These are phyloP conservation scores for Diceros bicornis DNA, from an alignment of 2,797 vertebrate genomes.

Conservation along the genomic window DNA sequence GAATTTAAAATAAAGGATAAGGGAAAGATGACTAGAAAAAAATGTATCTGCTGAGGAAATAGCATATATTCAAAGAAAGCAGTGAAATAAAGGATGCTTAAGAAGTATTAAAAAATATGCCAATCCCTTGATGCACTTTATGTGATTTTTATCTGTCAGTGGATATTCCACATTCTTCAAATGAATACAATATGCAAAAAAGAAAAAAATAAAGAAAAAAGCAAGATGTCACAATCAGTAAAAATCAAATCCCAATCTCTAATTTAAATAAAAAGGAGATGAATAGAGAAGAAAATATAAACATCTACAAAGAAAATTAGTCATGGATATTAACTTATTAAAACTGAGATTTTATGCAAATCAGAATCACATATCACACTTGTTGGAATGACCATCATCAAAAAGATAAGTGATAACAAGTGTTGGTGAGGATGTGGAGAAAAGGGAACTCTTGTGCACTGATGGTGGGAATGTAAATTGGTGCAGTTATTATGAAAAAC, in stretches of 20 bases:
- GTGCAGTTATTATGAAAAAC: not conserved
- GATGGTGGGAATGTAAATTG: not conserved
- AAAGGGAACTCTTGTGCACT: too few species aligned
- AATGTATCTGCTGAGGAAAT: not conserved
- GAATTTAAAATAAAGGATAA: conserved; percentile 70
- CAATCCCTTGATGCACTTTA: not conserved
- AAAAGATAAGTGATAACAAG: not conserved
- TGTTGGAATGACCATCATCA: not conserved
- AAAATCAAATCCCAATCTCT: not conserved
- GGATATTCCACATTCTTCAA: not conserved
- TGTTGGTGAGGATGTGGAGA: too few species aligned
- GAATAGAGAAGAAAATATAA: not conserved
- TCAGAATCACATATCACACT: not conserved
- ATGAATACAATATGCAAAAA: not conserved
- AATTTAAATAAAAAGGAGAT: not conserved
- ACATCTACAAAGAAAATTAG: not conserved
- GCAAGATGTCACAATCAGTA: not conserved
- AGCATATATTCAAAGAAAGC: not conserved
- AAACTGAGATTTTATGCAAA: not conserved
- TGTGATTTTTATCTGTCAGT: conserved; percentile 50
- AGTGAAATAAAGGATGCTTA: not conserved
- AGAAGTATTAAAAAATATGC: not conserved
- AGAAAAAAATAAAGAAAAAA: not conserved
- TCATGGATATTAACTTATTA: not conserved
- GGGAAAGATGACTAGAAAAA: conserved; percentile 26